Conservation (phyloP, 2,888 invertebrate genomes). For the Ypsolopha sequella region DNA sequence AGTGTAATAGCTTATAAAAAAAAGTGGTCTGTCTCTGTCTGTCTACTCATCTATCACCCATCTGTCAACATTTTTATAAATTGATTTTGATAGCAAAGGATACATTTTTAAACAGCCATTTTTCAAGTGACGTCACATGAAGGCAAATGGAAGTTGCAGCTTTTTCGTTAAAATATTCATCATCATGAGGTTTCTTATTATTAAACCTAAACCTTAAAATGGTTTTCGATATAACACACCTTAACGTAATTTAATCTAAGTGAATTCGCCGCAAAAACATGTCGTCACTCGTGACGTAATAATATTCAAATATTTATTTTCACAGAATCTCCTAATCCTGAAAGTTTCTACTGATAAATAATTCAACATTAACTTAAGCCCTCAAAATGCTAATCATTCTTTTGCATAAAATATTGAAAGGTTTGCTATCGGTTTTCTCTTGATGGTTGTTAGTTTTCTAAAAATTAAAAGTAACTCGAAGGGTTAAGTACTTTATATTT, state of each 20-base stretch:
- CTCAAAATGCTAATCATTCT: neutral
- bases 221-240: too few species aligned
- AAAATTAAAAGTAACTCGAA: neutral
- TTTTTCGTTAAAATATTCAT: too few species aligned
- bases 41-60: neutral
- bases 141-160: too few species aligned
- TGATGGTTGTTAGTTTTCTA: too few species aligned
- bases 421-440: too few species aligned
- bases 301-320: neutral
- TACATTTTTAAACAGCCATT: too few species aligned
- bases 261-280: neutral
- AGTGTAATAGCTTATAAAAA: too few species aligned
- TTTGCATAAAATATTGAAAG: too few species aligned
- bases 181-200: too few species aligned
- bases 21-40: too few species aligned
- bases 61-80: neutral
- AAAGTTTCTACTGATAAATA: neutral
- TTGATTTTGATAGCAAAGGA: neutral
- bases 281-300: neutral
- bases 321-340: neutral
- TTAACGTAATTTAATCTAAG: neutral
- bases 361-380: neutral
- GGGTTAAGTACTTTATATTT: slow-evolving; percentile 1
- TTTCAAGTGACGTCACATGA: too few species aligned
- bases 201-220: too few species aligned